Percentiles rank a stretch among this genome's conserved stretches.
Conservation (phyloP, 2,797 vertebrate genomes). For the Arrhamphus sclerolepis region DNA sequence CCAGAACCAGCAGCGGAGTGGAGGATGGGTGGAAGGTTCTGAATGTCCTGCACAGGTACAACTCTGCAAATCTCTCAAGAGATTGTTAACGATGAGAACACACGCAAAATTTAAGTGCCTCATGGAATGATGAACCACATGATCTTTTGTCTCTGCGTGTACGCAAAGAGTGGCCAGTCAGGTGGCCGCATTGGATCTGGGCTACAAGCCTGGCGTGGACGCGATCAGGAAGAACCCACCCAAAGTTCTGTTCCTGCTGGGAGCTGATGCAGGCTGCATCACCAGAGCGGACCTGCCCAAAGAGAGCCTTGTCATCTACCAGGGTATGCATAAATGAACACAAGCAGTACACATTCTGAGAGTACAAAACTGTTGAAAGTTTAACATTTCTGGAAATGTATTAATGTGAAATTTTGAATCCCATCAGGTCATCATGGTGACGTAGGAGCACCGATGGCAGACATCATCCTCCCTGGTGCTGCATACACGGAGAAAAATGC, state of each 20-base stretch:
- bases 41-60: constrained; percentile 85
- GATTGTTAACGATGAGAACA: too few species aligned
- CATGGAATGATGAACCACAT: neutral
- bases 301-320: constrained; percentile 92
- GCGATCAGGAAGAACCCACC: constrained; percentile 89
- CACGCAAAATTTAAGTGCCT: neutral
- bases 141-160: constrained; percentile 15
- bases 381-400: neutral
- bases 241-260: constrained; percentile 92
- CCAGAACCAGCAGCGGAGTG: constrained; percentile 85
- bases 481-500: constrained; percentile 95
- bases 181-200: constrained; percentile 95
- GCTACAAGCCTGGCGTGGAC: constrained; percentile 95
- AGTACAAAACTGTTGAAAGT: too few species aligned
- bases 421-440: constrained; percentile 94
- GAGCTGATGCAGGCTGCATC: constrained; percentile 91
- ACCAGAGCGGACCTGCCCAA: constrained; percentile 92
- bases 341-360: too few species aligned
- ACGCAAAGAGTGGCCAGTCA: constrained; percentile 92
- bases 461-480: constrained; percentile 92
- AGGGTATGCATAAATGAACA: constrained; percentile 80
- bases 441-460: constrained; percentile 91
- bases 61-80: too few species aligned
- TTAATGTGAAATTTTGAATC: neutral
- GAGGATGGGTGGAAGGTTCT: constrained; percentile 92